Evolutionary conservation across 1,140 invertebrate genomes (phyloP), one percentile per base, ranked within the genome.

Genomic region (Calliphora vicina): DNA sequence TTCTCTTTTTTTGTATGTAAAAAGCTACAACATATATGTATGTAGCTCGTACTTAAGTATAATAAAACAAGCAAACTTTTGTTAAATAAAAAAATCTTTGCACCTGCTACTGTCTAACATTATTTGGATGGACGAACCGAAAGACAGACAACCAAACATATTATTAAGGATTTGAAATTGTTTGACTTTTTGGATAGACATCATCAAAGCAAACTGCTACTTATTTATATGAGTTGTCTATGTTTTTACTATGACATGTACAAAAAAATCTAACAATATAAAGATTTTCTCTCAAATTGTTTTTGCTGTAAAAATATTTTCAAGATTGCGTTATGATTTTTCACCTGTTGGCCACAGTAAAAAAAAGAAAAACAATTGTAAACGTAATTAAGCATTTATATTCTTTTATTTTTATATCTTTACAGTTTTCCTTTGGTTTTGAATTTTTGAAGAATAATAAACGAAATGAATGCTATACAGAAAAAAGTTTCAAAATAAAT

Each of bases 101-200:
- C 35, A 78, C 74, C 74, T 78, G 74, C 74, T 78, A 78, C 61
- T 25, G 50, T 67, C 61, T 67, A 20, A 67, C 0, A n/a, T 17
- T 1, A 50, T 13, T 6, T 6, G 45, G 13, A 74, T 26, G 25
- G 23, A 78, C 74, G 25, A 5, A 25, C 35, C 4, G 67, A 35
- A 10, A 12, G 26, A 74, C 27, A 78, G 74, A 43, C 74, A 23
- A 43, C 2, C 74, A 43, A n/a, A 10, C 74, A 23, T 29, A 17
- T 78, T 78, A 78, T 78, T 78, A 76, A 76, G 73, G 73, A 76
- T 76, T n/a, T 78, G 45, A 78, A 78, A 25, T 10, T 45, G 23
- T 78, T 78, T 78, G 74, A 78, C 35, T 78, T 42, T 42, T 76
- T 76, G 9, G 74, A 43, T 20, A 78, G 5, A 23, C 61, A 23